A percentile compares a stretch with the other conserved stretches of the same genome.
Evolutionary conservation across 2,888 invertebrate genomes (phyloP).

Genomic region (Drosophila neotestacea): DNA sequence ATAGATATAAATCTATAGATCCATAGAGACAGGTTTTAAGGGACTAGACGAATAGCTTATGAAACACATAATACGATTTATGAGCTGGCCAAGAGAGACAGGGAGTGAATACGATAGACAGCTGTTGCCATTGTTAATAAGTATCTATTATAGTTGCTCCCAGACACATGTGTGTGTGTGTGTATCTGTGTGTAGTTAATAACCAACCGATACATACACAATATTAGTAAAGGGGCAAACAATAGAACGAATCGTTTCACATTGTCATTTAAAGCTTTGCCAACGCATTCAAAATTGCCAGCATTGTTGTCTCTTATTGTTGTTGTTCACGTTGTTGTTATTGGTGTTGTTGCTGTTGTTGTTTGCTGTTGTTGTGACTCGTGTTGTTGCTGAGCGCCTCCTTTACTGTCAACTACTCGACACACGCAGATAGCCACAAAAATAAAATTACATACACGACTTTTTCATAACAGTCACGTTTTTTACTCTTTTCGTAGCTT

Average conservation of each 20-base stretch:
- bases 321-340: conserved; percentile 18
- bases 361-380: conserved; percentile 10
- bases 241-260: conserved; percentile 46
- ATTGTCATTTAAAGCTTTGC: conserved; percentile 58
- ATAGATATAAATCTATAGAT: conserved; percentile 18
- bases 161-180: conserved; percentile 14
- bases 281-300: conserved; percentile 66
- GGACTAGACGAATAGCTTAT: conserved; percentile 13
- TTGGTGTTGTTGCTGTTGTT: conserved; percentile 3
- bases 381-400: conserved; percentile 21
- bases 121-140: conserved; percentile 36
- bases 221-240: conserved; percentile 44
- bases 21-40: conserved; percentile 25
- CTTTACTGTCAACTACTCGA: conserved; percentile 62
- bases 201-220: conserved; percentile 41
- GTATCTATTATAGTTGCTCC: conserved; percentile 28
- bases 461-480: conserved; percentile 74
- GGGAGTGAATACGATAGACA: conserved; percentile 8
- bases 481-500: conserved; percentile 37
- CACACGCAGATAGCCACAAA: conserved; percentile 48
- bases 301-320: conserved; percentile 53
- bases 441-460: conserved; percentile 67
- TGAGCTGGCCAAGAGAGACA: not conserved
- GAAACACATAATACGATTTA: conserved; percentile 19
- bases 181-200: conserved; percentile 39